phyloP scores from a whole-genome alignment of 2,113 vertebrate species.

The Tricholaema leucomelas region DNA sequence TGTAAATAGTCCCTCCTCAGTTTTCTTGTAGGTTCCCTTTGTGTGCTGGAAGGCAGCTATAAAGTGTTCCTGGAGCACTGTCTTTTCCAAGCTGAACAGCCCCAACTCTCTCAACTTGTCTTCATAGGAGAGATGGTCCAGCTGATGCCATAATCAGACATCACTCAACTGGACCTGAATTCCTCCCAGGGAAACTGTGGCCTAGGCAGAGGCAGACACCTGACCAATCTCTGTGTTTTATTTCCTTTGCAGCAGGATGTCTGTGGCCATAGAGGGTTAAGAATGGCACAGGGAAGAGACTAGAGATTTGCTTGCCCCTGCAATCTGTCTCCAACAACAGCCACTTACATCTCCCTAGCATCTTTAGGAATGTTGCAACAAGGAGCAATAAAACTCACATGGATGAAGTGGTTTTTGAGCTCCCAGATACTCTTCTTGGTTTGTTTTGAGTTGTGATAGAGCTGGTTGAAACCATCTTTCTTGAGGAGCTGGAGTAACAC shows the following conservation, averaged over 20 bases:
- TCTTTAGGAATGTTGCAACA: neutral
- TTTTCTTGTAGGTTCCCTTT: too few relatives aligned
- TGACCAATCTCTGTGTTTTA: neutral
- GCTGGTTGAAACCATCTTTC: neutral
- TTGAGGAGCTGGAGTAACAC: neutral
- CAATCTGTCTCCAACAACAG: neutral
- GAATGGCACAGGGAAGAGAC: neutral
- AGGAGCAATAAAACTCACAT: neutral
- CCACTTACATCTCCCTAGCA: neutral
- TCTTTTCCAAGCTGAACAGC: too few relatives aligned
- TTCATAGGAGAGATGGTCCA: too few relatives aligned
- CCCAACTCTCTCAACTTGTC: too few relatives aligned
- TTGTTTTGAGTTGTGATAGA: neutral
- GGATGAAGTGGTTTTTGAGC: neutral
- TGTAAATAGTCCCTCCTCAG: too few relatives aligned
- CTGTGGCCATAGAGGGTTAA: neutral
- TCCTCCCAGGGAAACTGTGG: neutral
- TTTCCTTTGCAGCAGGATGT: neutral
- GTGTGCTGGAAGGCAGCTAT: too few relatives aligned
- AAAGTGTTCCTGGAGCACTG: too few relatives aligned
- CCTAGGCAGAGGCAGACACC: neutral
- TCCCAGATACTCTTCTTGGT: neutral
- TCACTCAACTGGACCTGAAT: neutral
- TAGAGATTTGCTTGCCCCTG: neutral
- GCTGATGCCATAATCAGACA: too few relatives aligned